A percentile compares a stretch with the other conserved stretches of the same genome.
phyloP scores from a whole-genome alignment of 2,797 vertebrate genomes.

The Lemur catta region DNA sequence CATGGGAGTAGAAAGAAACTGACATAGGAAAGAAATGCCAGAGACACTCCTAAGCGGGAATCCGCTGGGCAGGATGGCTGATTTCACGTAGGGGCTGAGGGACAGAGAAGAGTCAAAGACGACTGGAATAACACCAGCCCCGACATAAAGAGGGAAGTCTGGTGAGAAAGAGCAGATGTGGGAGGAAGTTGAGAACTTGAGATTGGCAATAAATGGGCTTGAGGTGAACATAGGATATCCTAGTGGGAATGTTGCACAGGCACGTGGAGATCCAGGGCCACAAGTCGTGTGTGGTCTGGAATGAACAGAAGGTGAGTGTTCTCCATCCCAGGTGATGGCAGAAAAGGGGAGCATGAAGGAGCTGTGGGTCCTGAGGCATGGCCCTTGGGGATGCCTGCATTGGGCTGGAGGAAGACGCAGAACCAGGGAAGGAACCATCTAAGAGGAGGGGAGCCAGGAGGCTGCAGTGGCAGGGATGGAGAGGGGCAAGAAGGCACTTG shows the following conservation, averaged over 20 bases:
- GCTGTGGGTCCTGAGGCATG: background rate
- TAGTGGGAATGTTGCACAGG: background rate
- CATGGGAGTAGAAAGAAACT: background rate
- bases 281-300: background rate
- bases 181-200: background rate
- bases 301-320: background rate
- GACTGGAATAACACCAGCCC: background rate
- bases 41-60: background rate
- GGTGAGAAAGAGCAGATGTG: background rate
- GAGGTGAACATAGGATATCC: background rate
- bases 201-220: background rate
- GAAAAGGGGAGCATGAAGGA: background rate
- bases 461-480: no score
- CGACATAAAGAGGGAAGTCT: background rate
- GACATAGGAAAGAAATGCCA: background rate
- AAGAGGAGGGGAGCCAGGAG: background rate
- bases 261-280: background rate
- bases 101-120: background rate
- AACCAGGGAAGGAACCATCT: background rate
- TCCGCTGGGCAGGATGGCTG: background rate
- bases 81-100: background rate
- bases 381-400: background rate
- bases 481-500: background rate
- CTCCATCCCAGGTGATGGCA: background rate
- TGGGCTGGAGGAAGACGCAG: background rate